Conservation (phyloP, 2,113 vertebrate species). For the Vicugna pacos region DNA sequence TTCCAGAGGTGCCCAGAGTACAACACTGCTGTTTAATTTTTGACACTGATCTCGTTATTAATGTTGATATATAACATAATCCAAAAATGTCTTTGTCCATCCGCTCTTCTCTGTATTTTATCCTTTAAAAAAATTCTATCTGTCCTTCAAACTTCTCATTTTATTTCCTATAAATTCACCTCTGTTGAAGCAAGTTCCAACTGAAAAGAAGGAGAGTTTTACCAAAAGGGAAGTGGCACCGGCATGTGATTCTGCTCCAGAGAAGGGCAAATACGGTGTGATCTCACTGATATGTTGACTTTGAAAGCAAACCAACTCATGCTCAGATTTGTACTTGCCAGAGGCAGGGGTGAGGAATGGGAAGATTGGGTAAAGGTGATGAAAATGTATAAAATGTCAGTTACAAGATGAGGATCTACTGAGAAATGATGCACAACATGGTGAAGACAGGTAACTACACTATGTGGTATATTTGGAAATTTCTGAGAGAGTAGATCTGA, state of each 20-base stretch:
- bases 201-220: not conserved
- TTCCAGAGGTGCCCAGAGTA: not conserved
- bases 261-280: too few species aligned
- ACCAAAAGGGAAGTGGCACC: not conserved
- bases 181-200: not conserved
- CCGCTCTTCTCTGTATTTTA: not conserved
- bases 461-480: too few species aligned
- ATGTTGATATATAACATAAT: not conserved
- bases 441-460: too few species aligned
- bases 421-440: too few species aligned
- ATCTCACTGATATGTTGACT: too few species aligned
- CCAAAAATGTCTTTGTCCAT: not conserved
- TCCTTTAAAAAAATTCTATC: not conserved
- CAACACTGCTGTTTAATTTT: not conserved
- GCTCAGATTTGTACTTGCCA: too few species aligned
- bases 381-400: too few species aligned
- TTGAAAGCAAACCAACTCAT: too few species aligned
- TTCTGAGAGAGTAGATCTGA: too few species aligned
- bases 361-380: too few species aligned
- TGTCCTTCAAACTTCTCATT: not conserved
- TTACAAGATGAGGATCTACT: too few species aligned
- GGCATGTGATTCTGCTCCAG: not conserved
- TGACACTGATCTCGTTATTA: not conserved
- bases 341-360: too few species aligned
- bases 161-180: not conserved